phyloP scores from a whole-genome alignment of 2,888 invertebrate species.

The Charanyca ferruginea region DNA sequence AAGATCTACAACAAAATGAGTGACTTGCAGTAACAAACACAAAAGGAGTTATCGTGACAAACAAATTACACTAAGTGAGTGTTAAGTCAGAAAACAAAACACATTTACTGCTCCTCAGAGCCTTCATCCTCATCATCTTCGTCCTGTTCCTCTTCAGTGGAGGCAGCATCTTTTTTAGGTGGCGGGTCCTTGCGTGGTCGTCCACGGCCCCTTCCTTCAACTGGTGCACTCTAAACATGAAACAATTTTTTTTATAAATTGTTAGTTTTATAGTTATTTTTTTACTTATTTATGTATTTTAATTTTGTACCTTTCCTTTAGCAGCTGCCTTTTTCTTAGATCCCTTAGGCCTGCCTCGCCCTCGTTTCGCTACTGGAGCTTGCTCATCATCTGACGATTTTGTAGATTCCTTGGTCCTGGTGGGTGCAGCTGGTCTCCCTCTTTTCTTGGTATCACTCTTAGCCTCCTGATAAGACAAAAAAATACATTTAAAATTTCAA shows the following conservation, averaged over 20 bases:
- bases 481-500: neutral
- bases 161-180: slow-evolving; percentile 88
- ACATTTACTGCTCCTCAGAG: slow-evolving; percentile 87
- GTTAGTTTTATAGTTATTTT: neutral
- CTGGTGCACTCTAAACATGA: slow-evolving; percentile 77
- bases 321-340: slow-evolving; percentile 89
- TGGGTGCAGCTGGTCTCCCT: slow-evolving; percentile 83
- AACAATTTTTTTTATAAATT: neutral
- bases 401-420: slow-evolving; percentile 89
- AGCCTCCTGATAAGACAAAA: slow-evolving; percentile 78
- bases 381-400: slow-evolving; percentile 90
- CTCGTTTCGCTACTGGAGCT: slow-evolving; percentile 89
- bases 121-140: slow-evolving; percentile 89
- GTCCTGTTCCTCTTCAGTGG: slow-evolving; percentile 88
- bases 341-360: slow-evolving; percentile 90
- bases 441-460: slow-evolving; percentile 88
- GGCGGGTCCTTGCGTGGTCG: slow-evolving; percentile 88
- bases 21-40: slow-evolving; percentile 70
- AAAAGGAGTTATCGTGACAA: slow-evolving; percentile 84
- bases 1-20: slow-evolving; percentile 73
- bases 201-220: slow-evolving; percentile 87
- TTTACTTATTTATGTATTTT: neutral
- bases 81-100: slow-evolving; percentile 74
- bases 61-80: slow-evolving; percentile 88
- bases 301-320: slow-evolving; percentile 82